Evolutionary conservation across 2,888 invertebrate species (phyloP).

Genomic region (Allophyes oxyacanthae): DNA sequence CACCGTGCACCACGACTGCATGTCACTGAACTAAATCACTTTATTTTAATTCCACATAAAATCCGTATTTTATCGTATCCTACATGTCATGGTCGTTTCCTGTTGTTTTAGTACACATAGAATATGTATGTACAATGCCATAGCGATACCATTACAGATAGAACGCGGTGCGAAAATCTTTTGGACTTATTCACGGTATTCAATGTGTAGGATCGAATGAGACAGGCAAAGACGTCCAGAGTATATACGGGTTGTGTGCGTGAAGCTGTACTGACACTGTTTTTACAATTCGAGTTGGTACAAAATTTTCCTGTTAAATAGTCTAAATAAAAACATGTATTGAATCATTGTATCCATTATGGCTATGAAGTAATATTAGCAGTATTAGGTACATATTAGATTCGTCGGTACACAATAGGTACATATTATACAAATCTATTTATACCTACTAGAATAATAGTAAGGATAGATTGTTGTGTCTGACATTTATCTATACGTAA

Average conservation of each 20-base stretch:
- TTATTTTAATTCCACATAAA: constrained; percentile 72
- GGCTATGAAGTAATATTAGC: no score
- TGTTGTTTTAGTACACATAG: constrained; percentile 65
- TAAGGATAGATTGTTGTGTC: no score
- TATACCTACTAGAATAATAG: no score
- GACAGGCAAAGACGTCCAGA: constrained; percentile 30
- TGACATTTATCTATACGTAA: no score
- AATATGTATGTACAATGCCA: constrained; percentile 49
- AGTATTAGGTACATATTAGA: no score
- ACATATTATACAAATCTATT: no score
- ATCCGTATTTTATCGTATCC: constrained; percentile 83
- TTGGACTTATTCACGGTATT: constrained; percentile 19
- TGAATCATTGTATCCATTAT: constrained; percentile 5
- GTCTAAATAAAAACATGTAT: neutral
- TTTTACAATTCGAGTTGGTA: constrained; percentile 1
- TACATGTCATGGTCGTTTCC: constrained; percentile 79
- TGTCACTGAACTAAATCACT: constrained; percentile 64
- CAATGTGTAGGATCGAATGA: constrained; percentile 41
- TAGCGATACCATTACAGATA: constrained; percentile 67
- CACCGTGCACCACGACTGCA: constrained; percentile 65
- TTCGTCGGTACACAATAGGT: no score
- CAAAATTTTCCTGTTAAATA: constrained; percentile 19
- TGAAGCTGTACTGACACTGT: constrained; percentile 29
- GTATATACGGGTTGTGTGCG: constrained; percentile 42
- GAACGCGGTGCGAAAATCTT: constrained; percentile 57